These are phyloP conservation scores for Scaeva pyrastri DNA, from an alignment of 2,888 invertebrate genomes.

Conservation along the genomic window DNA sequence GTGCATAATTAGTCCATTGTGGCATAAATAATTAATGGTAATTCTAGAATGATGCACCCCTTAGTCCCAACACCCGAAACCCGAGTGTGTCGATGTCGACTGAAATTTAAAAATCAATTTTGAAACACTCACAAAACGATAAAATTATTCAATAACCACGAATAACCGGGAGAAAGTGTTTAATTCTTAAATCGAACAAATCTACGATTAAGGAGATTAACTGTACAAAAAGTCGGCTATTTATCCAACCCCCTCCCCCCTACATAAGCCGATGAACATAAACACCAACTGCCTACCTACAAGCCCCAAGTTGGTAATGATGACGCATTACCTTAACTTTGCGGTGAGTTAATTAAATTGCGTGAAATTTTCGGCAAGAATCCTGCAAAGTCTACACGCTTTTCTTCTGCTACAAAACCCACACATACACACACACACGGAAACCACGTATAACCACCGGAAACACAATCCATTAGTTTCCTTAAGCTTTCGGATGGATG, in stretches of 20 bases:
- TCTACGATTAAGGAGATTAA: conserved; percentile 30
- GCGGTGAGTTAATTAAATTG: conserved; percentile 39
- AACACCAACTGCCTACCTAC: background rate
- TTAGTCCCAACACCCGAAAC: too few relatives aligned
- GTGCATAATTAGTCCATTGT: conserved; percentile 50
- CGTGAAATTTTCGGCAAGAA: conserved; percentile 27
- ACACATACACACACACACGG: too few relatives aligned
- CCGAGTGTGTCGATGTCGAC: too few relatives aligned
- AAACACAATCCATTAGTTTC: conserved; percentile 22
- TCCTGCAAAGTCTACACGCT: background rate
- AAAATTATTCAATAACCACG: conserved; percentile 1
- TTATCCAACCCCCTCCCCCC: background rate
- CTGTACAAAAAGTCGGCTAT: conserved; percentile 17
- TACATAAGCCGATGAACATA: background rate
- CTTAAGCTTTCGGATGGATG: conserved; percentile 6
- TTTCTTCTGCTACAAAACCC: too few relatives aligned
- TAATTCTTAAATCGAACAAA: conserved; percentile 20
- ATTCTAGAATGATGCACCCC: too few relatives aligned
- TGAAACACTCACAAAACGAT: background rate
- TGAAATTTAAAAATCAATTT: background rate
- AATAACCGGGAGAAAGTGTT: conserved; percentile 1
- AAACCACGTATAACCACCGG: background rate
- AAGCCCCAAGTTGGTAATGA: conserved; percentile 32
- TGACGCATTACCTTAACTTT: conserved; percentile 41
- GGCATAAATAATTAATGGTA: conserved; percentile 51